Conservation (phyloP, 2,888 invertebrate genomes). For the Aspidapion aeneum region DNA sequence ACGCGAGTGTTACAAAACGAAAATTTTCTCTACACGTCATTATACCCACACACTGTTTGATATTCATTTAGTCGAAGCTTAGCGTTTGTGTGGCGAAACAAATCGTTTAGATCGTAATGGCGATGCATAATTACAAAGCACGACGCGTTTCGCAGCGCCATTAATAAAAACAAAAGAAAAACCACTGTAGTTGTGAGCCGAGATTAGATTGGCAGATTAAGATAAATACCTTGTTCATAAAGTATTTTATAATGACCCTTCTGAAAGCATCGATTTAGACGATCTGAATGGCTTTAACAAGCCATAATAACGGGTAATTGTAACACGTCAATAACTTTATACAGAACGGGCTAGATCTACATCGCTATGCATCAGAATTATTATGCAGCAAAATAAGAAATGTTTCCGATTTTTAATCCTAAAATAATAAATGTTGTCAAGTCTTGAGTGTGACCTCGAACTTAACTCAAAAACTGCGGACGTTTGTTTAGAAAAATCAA, state of each 20-base stretch:
- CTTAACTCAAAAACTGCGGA: no score
- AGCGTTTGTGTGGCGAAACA: not conserved
- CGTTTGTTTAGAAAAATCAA: no score
- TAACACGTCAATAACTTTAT: not conserved
- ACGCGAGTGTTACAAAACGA: not conserved
- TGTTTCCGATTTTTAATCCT: no score
- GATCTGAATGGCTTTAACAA: constrained; percentile 18
- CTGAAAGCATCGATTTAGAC: constrained; percentile 16
- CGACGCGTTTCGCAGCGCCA: not conserved
- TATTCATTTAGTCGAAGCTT: not conserved
- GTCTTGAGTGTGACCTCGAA: no score
- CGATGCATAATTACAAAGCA: not conserved
- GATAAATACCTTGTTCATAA: constrained; percentile 19
- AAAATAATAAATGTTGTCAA: no score
- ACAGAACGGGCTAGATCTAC: no score
- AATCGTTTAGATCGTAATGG: not conserved
- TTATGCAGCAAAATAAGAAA: no score
- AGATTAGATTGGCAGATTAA: constrained; percentile 8
- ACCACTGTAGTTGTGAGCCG: not conserved
- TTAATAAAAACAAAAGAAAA: not conserved
- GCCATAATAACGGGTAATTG: constrained; percentile 15
- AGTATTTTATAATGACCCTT: constrained; percentile 20
- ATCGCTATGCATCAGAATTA: no score
- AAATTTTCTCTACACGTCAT: not conserved
- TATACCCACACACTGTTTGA: not conserved